Evolutionary conservation across 2,888 invertebrate genomes (phyloP), one percentile per base, ranked within the genome.

Genomic region (Cataglyphis albicans): DNA sequence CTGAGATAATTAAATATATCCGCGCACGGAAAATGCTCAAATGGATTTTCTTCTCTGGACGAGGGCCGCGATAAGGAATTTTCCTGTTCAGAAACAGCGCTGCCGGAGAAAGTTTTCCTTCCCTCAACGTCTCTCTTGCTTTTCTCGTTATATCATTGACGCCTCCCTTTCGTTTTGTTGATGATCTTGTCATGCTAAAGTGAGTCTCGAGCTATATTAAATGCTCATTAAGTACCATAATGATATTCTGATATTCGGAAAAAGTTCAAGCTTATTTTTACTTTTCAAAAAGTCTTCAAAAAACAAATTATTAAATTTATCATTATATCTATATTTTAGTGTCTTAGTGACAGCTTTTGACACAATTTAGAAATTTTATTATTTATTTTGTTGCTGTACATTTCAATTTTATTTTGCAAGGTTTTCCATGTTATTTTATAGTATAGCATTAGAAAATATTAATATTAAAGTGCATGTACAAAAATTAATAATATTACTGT

Each of bases 1-100:
- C 72, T 86, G 88, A 90, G 92, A 93, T 93, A 93, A 93, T 93
- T 92, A 92, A 92, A 93, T 93, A 92, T 91, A 92, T 92, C 92
- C 85, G 90, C 80, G 87, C 86, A 90, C 90, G 87, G 52, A 90
- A 92, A 93, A 90, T 89, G 90, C 86, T 91, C 88, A 88, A 91
- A 91, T 90, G 91, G 91, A 92, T 92, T 92, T 90, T 86, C 85
- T 86, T 84, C 83, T 35, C 74, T 73, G 84, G 82, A 67, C 68
- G 76, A 61, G 64, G n/a, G 70, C 44, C 67, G 52, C 74, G 90
- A 82, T 88, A 87, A 84, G 85, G 82, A 88, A 90, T 89, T 89
- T 89, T 87, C 75, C 64, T 61, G 21, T 70, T 21, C 48, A 63
- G 63, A 84, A 82, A 67, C 80, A 80, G 35, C 67, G n/a, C 59